Percentiles rank a stretch among this genome's conserved stretches.
These are phyloP conservation scores for Pygoscelis adeliae DNA, from an alignment of 2,113 vertebrate species.

Conservation along the genomic window DNA sequence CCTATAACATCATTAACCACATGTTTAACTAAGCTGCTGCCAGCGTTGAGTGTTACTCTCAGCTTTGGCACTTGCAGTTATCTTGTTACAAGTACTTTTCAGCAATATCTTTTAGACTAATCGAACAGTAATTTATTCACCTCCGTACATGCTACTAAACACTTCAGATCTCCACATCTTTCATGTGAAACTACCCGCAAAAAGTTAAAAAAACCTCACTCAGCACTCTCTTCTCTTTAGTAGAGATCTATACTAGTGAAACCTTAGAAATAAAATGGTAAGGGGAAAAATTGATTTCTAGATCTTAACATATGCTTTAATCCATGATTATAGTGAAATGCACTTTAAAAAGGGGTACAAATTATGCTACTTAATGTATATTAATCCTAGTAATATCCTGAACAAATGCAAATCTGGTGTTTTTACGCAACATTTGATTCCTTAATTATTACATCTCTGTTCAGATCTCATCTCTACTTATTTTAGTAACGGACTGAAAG, in stretches of 20 bases:
- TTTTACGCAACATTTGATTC: not conserved
- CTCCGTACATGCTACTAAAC: slow-evolving; percentile 16
- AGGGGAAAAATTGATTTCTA: not conserved
- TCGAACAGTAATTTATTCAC: slow-evolving; percentile 57
- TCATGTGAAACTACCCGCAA: not conserved
- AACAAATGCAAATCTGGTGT: not conserved
- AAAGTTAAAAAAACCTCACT: not conserved
- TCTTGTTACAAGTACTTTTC: slow-evolving; percentile 55
- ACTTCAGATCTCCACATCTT: slow-evolving; percentile 34
- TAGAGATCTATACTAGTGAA: not conserved
- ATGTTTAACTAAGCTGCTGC: slow-evolving; percentile 72
- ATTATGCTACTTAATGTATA: not conserved
- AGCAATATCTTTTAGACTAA: slow-evolving; percentile 69
- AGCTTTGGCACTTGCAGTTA: slow-evolving; percentile 61
- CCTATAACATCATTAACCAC: slow-evolving; percentile 67
- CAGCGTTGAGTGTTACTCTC: slow-evolving; percentile 54
- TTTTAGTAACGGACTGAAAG: not conserved
- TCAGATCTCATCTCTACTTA: not conserved
- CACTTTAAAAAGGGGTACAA: not conserved
- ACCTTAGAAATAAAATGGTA: not conserved
- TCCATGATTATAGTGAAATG: not conserved
- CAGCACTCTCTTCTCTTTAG: not conserved
- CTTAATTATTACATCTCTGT: not conserved
- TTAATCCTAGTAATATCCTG: slow-evolving; percentile 31
- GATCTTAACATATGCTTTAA: slow-evolving; percentile 8